A percentile compares a stretch with the other conserved stretches of the same genome.
Evolutionary conservation across 2,888 invertebrate species (phyloP).

Genomic region (Melanargia galathea): DNA sequence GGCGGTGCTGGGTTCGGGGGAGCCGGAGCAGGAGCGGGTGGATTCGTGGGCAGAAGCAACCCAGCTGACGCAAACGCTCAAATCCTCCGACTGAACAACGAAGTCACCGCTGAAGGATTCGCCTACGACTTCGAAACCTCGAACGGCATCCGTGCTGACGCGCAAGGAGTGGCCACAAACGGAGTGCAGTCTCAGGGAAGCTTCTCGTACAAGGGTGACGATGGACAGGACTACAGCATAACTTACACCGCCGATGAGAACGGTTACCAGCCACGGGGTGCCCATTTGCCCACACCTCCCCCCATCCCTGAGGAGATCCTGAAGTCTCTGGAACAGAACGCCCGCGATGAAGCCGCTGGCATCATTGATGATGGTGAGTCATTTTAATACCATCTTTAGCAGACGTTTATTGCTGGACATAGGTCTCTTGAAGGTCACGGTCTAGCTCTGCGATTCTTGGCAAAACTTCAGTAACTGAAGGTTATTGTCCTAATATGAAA

Average conservation of each 20-base stretch:
- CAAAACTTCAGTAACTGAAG: too few relatives aligned
- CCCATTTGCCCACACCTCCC: conserved; percentile 75
- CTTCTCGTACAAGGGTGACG: conserved; percentile 77
- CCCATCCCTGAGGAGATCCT: conserved; percentile 77
- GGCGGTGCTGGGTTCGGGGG: conserved; percentile 38
- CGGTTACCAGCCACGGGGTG: conserved; percentile 73
- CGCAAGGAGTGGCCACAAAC: conserved; percentile 72
- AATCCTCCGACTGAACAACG: conserved; percentile 69
- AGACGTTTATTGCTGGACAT: too few relatives aligned
- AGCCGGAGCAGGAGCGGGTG: conserved; percentile 41
- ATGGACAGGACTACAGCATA: conserved; percentile 78
- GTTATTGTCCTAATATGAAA: too few relatives aligned
- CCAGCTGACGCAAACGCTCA: conserved; percentile 69
- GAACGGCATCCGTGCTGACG: conserved; percentile 76
- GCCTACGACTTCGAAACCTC: conserved; percentile 76
- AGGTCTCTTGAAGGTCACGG: too few relatives aligned
- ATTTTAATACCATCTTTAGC: not conserved
- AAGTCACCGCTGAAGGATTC: conserved; percentile 75
- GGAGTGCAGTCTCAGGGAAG: conserved; percentile 77
- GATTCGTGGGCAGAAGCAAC: conserved; percentile 49
- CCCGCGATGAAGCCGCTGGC: conserved; percentile 77
- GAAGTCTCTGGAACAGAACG: conserved; percentile 76
- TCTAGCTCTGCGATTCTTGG: too few relatives aligned
- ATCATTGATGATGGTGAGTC: conserved; percentile 78
- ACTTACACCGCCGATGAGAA: conserved; percentile 78